Percentiles rank a stretch among this genome's conserved stretches.
Evolutionary conservation across 2,888 invertebrate genomes (phyloP).

Genomic region (Invenusta paracnida): DNA sequence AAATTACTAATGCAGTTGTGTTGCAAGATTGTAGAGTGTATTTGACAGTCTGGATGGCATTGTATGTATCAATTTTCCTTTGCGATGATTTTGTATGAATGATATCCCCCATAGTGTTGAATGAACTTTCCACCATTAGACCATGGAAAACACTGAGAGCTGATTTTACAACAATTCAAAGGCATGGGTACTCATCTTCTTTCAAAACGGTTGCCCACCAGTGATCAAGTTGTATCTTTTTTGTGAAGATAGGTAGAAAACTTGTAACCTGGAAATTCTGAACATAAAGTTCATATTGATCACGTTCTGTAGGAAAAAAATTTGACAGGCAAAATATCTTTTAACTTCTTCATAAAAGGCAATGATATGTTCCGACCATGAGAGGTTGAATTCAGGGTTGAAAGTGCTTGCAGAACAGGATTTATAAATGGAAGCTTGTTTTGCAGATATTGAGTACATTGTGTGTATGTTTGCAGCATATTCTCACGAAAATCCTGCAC

Average conservation of each 20-base stretch:
- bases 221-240: neutral
- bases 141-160: slow-evolving; percentile 10
- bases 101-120: neutral
- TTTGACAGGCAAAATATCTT: neutral
- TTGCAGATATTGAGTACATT: neutral
- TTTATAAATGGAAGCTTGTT: neutral
- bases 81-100: neutral
- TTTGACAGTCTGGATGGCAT: slow-evolving; percentile 12
- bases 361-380: neutral
- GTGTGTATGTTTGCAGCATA: neutral
- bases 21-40: slow-evolving; percentile 3
- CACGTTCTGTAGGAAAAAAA: neutral
- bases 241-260: slow-evolving; percentile 12
- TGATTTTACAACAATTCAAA: neutral
- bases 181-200: slow-evolving; percentile 9
- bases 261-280: neutral
- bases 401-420: neutral
- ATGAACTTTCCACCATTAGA: slow-evolving; percentile 12
- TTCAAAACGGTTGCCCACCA: neutral
- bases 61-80: neutral
- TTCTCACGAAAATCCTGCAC: neutral
- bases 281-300: slow-evolving; percentile 1
- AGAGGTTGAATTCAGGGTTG: neutral
- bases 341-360: neutral
- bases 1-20: slow-evolving; percentile 5